Conservation (phyloP, 2,113 vertebrate species). For the Vanacampus margaritifer region DNA sequence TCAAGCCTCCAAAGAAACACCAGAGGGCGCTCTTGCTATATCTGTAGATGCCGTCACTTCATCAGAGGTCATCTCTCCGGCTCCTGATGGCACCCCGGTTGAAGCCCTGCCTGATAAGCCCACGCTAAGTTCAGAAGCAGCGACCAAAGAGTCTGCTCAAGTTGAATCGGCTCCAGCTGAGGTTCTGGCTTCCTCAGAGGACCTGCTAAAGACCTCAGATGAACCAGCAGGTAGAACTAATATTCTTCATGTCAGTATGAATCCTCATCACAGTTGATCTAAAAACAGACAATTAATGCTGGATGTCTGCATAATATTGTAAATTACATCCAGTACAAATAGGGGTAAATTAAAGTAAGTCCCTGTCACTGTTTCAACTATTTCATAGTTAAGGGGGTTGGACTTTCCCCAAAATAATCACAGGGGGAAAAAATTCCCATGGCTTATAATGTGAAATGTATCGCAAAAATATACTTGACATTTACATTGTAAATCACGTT, state of each 20-base stretch:
- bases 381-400: neutral
- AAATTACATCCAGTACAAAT: neutral
- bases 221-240: conserved; percentile 38
- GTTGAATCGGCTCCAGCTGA: neutral
- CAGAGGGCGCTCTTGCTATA: conserved; percentile 4
- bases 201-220: conserved; percentile 13
- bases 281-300: neutral
- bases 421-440: neutral
- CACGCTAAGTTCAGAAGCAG: conserved; percentile 1
- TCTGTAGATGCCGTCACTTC: neutral
- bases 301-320: neutral
- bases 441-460: neutral
- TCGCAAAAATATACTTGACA: neutral
- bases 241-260: neutral
- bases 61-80: neutral
- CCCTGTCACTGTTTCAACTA: neutral
- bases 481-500: neutral
- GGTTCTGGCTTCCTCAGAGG: conserved; percentile 8
- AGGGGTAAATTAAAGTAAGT: neutral
- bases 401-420: neutral
- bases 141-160: neutral
- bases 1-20: conserved; percentile 2
- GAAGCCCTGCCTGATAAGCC: neutral
- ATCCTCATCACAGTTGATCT: neutral
- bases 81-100: neutral